Evolutionary conservation across 2,888 invertebrate species (phyloP), one percentile per base, ranked within the genome.

Genomic region (Xestia rhomboidea): DNA sequence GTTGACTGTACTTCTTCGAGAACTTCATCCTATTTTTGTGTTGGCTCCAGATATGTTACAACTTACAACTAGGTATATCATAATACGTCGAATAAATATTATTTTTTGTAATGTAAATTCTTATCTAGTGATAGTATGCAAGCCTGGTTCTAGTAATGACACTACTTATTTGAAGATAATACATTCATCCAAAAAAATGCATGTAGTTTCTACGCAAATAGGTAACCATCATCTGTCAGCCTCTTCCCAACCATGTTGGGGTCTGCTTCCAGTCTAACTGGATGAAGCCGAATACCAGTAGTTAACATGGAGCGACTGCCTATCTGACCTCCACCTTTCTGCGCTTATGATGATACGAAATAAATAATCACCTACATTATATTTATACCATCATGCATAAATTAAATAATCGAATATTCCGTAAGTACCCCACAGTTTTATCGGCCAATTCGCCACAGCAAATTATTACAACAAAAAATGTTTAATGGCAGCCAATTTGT

Each of bases 401-500:
- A 27, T 18, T 57, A 27, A 83, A 67, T 46, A 54, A 62, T 46
- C 38, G 46, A 62, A 68, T 70, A 71, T 18, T n/a, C 15, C 13
- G 8, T 10, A 57, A 76, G 24, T 46, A 62, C 66, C 30, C 57
- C 13, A 60, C 74, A 77, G 24, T 78, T 68, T 75, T 83, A 86
- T 75, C 57, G 63, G n/a, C 27, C 72, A 54, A 72, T 86, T 75
- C 62, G 27, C 83, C 67, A 54, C 72, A 74, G 44, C 57, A 70
- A 83, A 86, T 86, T 75, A 86, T 83, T 62, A 73, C 83, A 75
- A 68, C 78, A 84, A 84, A 82, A 84, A 86, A 70, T 72, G 27
- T 78, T 78, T 83, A 83, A 86, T 83, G 71, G 76, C 21, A 30
- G 71, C 79, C 84, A 79, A 86, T 84, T 84, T 87, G 87, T 44